phyloP scores from a whole-genome alignment of 2,888 invertebrate genomes.

The Prionchulus punctatus region DNA sequence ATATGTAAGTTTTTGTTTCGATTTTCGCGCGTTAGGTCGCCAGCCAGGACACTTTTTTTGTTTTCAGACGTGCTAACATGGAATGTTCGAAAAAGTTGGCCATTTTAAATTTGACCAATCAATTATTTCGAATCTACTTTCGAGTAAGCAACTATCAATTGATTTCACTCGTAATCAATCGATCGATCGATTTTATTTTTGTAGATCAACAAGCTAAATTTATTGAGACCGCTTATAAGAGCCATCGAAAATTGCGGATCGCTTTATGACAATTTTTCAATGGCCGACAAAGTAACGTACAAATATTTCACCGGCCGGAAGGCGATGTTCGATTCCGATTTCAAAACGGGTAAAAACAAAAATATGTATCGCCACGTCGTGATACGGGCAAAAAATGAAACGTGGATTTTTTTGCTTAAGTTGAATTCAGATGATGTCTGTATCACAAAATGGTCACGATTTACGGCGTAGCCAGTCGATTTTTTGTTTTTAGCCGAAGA shows the following conservation, averaged over 20 bases:
- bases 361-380: too few relatives aligned
- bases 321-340: constrained; percentile 95
- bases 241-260: constrained; percentile 83
- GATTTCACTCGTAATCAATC: not conserved
- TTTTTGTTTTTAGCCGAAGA: constrained; percentile 56
- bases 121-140: constrained; percentile 89
- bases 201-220: constrained; percentile 43
- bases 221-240: constrained; percentile 71
- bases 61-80: constrained; percentile 55
- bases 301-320: constrained; percentile 87
- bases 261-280: constrained; percentile 62
- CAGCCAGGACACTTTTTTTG: constrained; percentile 5
- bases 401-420: too few relatives aligned
- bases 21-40: not conserved
- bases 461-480: too few relatives aligned
- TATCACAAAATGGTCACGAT: not conserved
- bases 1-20: constrained; percentile 16
- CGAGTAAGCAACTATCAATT: constrained; percentile 51
- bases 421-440: not conserved
- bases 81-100: constrained; percentile 84
- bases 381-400: too few relatives aligned
- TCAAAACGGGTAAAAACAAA: too few relatives aligned
- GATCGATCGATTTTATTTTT: constrained; percentile 13
- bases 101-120: constrained; percentile 88
- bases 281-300: constrained; percentile 87